Evolutionary conservation across 1,140 invertebrate genomes (phyloP), one percentile per base, ranked within the genome.

Genomic region (Pseudobourletiella spinata): DNA sequence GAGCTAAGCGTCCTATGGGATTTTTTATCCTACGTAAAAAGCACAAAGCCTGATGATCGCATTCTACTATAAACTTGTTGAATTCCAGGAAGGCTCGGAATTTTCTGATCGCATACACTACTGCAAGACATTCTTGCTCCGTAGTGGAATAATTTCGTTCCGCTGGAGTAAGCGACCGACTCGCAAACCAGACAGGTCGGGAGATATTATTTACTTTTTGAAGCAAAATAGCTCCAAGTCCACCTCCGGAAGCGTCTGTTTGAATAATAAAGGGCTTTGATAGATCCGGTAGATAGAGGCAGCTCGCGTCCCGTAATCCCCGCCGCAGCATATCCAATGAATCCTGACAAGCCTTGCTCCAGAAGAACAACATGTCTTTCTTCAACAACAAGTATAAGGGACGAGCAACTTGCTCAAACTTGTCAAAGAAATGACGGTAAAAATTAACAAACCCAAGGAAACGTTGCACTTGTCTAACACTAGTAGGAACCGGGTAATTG

Each of bases 81-180:
- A 57, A 57, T 18, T 68, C 56, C 35, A 77, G 15, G 67, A 74
- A 79, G 2, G 14, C 59, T 60, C 74, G 39, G 60, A 79, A 80
- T 29, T 78, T 69, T 50, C 76, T 62, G 1, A 80, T 68, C 0
- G 72, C 73, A 73, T 73, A 72, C 3, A 81, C 68, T 3, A 82
- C 74, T 1, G 77, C 79, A 24, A 82, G 63, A 43, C 77, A 66
- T 74, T 82, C 78, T 59, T 75, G 59, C 67, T 81, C 77, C 0
- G 74, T 77, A 6, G 69, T 68, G 4, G 63, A 64, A 61, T 76
- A 79, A 22, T 79, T 77, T 50, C 59, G 58, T 69, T 83, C 79
- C 1, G 75, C 61, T 1, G 46, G 29, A 4, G 58, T 71, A 3
- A 80, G 55, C 3, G 72, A 63, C 4, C 6, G 11, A 51, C 48